Evolutionary conservation across 2,888 invertebrate genomes (phyloP), one percentile per base, ranked within the genome.

Genomic region (Apamea crenata): DNA sequence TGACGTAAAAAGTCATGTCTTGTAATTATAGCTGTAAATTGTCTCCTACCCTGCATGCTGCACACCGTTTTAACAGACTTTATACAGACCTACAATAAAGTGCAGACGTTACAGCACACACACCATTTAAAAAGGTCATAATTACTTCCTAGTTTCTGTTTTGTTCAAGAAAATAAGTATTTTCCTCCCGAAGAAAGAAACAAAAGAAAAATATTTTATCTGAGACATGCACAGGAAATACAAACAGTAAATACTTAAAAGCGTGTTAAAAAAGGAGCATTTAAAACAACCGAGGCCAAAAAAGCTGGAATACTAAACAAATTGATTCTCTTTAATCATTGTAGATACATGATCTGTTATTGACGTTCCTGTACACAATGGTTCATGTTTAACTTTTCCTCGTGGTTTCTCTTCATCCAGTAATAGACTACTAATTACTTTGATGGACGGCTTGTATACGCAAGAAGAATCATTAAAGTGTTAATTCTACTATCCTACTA

Each of bases 381-480:
- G 56, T 56, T 61, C 53, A 73, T 59, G 32, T 77, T 72, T 21
- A 40, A 36, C 56, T 36, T 36, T 75, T 74, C 18, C 18, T 63
- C 32, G 8, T 63, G 18, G 32, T 32, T n/a, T n/a, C 8, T 61
- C 47, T 56, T 79, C 63, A n/a, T 71, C 65, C 44, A 65, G 8
- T 76, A 78, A 82, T 85, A 67, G 73, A 78, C 67, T 50, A 67
- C 78, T 86, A 80, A 80, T 83, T 86, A 74, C 14, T 82, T 65
- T 85, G 83, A 85, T 80, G 61, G 74, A 83, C 74, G 56, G 50
- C 5, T 74, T 85, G 83, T 83, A 63, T 74, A 85, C 66, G 21
- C 47, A 59, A 68, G 59, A 16, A 40, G 56, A 61, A 66, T 68
- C 29, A 67, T 79, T 61, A 71, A 85, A 82, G 72, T 74, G 75